These are phyloP conservation scores for Drosophila formosana DNA, from an alignment of 2,888 invertebrate genomes.

Conservation along the genomic window DNA sequence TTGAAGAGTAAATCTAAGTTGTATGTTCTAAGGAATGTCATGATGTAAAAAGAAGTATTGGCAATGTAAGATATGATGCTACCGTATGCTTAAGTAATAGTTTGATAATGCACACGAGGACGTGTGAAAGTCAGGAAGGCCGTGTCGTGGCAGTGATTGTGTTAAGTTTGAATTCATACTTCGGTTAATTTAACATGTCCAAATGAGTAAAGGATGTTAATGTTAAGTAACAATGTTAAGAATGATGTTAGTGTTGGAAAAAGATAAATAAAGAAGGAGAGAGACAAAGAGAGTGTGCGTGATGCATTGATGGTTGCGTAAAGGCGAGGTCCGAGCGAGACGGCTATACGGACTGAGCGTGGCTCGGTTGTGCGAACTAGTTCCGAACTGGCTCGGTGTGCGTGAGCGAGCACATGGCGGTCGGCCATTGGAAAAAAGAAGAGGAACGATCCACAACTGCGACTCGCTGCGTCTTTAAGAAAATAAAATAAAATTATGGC, in stretches of 20 bases:
- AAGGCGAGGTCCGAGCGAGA: conserved; percentile 3
- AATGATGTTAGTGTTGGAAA: background rate
- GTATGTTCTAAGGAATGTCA: too few species aligned
- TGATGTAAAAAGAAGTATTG: too few species aligned
- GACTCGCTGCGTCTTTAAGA: too few species aligned
- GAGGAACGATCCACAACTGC: too few species aligned
- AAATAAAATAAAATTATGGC: too few species aligned
- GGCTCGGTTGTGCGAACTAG: background rate
- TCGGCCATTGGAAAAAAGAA: too few species aligned
- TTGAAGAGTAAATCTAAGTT: background rate
- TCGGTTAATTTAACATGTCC: too few species aligned
- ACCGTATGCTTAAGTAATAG: background rate
- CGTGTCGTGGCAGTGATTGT: background rate
- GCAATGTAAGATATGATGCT: too few species aligned
- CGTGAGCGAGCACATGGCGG: too few species aligned
- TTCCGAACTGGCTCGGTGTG: too few species aligned
- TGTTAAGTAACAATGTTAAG: background rate
- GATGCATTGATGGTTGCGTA: background rate
- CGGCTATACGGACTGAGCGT: conserved; percentile 5
- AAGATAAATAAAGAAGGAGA: background rate
- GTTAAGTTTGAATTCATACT: background rate
- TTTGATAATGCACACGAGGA: too few species aligned
- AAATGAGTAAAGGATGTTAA: too few species aligned
- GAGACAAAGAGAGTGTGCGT: background rate
- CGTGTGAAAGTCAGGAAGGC: background rate